A percentile compares a stretch with the other conserved stretches of the same genome.
Evolutionary conservation across 2,113 vertebrate species (phyloP).

Genomic region (Erythrocebus patas): DNA sequence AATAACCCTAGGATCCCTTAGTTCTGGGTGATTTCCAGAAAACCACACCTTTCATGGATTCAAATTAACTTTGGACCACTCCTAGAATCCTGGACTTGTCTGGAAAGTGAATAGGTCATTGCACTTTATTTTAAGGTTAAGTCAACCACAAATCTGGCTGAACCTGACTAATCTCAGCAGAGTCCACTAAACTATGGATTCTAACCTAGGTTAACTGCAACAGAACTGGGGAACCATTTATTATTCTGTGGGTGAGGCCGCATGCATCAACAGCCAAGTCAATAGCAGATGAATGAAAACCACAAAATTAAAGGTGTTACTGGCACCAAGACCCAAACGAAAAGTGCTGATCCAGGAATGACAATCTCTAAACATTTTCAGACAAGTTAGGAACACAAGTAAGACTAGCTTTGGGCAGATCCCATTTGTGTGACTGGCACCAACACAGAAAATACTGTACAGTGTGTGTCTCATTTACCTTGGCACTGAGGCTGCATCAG

Average conservation of each 20-base stretch:
- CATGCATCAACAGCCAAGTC: constrained; percentile 27
- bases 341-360: constrained; percentile 68
- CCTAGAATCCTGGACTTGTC: constrained; percentile 34
- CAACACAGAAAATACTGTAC: not conserved
- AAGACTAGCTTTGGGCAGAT: constrained; percentile 51
- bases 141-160: constrained; percentile 34
- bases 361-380: constrained; percentile 65
- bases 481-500: not conserved
- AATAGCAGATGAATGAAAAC: constrained; percentile 63
- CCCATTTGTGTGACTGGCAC: constrained; percentile 19
- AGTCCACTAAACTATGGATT: constrained; percentile 37
- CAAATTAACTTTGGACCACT: not conserved
- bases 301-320: constrained; percentile 69
- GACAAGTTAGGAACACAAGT: constrained; percentile 65
- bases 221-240: constrained; percentile 34
- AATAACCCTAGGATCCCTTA: constrained; percentile 41
- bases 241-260: constrained; percentile 52
- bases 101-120: constrained; percentile 35
- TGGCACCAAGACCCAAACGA: constrained; percentile 52
- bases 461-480: not conserved
- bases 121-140: constrained; percentile 55
- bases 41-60: constrained; percentile 41
- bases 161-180: constrained; percentile 36
- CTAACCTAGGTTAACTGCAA: constrained; percentile 41
- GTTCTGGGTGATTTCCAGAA: constrained; percentile 50